Evolutionary conservation across 2,797 vertebrate species (phyloP), one percentile per base, ranked within the genome.

Genomic region (Loris lydekkerianus): DNA sequence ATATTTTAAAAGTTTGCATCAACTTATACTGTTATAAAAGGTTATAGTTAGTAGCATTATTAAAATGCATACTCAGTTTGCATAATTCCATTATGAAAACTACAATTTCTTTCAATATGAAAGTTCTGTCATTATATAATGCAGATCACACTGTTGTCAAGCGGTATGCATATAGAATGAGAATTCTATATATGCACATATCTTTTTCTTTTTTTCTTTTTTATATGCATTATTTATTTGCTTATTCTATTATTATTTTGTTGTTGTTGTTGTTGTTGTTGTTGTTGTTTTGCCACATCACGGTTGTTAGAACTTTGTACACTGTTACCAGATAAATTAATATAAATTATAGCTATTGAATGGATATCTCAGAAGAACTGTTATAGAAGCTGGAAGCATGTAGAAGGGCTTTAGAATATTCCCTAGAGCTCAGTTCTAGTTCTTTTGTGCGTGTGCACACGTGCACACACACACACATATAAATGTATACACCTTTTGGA

Each of bases 11-110:
- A 40, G 67, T 20, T 10, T 40, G 10, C 17, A n/a, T 77, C 3
- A 75, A 17, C 49, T 1, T 49, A 14, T 46, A 65, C 7, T n/a
- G 8, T 43, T 70, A 72, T 80, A 83, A 53, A 10, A 37, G 20
- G 0, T 1, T 84, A 9, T 34, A 2, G 10, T 0, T 7, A 31
- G 31, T 18, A 43, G 8, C 5, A 76, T 5, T 27, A 0, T 5
- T 61, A 15, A 72, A 7, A 69, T 4, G 34, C 0, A 20, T 2
- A 43, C 2, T 87, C 31, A n/a, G 1, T 61, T 81, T 60, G 15
- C 5, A 31, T 46, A 53, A 31, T 7, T 29, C 61, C 1, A 29
- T 85, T 65, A 31, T 25, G 31, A 18, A n/a, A 75, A 49, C 13
- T 53, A 23, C 17, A 10, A 31, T 63, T 27, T 3, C 46, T 31